Percentiles rank a stretch among this genome's conserved stretches.
phyloP scores from a whole-genome alignment of 2,797 vertebrate species.

The Epinephelus malabaricus region DNA sequence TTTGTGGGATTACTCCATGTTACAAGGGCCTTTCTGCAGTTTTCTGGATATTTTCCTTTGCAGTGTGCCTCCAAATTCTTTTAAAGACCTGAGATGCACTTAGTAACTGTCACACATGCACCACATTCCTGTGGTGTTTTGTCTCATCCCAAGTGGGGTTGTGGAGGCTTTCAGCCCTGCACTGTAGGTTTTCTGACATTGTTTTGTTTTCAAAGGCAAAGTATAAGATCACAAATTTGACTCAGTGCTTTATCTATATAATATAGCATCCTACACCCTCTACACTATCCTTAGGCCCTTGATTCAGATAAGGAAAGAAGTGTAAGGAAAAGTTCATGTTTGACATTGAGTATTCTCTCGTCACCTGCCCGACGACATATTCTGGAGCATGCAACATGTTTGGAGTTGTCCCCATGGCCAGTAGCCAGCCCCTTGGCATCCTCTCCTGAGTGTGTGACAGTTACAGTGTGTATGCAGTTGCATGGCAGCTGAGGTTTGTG shows the following conservation, averaged over 20 bases:
- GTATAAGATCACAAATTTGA: not conserved
- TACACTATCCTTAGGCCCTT: not conserved
- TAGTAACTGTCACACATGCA: conserved; percentile 1
- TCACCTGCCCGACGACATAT: conserved; percentile 4
- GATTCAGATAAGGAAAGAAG: not conserved
- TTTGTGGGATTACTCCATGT: not conserved
- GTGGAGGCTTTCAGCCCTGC: conserved; percentile 17
- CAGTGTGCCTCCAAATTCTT: not conserved
- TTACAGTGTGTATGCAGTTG: not conserved
- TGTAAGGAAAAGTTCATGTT: not conserved
- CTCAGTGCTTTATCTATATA: no score
- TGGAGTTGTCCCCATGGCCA: conserved; percentile 32
- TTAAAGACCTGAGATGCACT: not conserved
- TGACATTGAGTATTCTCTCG: not conserved
- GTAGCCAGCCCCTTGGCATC: conserved; percentile 29
- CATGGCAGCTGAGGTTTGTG: conserved; percentile 12
- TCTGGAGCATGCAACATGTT: conserved; percentile 34
- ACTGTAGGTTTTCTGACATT: conserved; percentile 10
- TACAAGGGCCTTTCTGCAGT: not conserved
- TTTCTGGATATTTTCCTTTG: not conserved
- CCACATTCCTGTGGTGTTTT: conserved; percentile 30
- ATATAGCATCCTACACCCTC: not conserved
- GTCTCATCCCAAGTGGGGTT: conserved; percentile 26
- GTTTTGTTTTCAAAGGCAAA: conserved; percentile 6
- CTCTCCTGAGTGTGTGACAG: conserved; percentile 24